Base-by-base conservation (phyloP, 1,140 invertebrate species). In the Magallana gigas region DNA sequence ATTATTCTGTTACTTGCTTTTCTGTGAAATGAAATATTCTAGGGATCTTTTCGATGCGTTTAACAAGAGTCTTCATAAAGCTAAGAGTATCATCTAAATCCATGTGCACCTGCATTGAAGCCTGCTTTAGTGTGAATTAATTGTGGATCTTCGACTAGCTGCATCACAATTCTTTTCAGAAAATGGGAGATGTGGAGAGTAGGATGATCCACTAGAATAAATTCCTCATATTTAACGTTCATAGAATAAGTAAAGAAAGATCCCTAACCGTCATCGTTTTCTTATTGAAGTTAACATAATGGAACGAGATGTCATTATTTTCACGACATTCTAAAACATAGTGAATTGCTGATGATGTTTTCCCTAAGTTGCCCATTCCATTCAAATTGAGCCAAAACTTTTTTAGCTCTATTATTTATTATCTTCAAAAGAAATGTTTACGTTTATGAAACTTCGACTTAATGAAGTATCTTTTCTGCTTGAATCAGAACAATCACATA, bases 311-410 rank as follows among this genome's bases (percentile, higher is more conserved):
- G n/a, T n/a, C n/a, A n/a, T n/a, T n/a, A n/a, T n/a, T n/a, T n/a
- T 71, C 56, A n/a, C 29, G 16, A 85, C 84, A 85, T 68, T 18
- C 48, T n/a, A 57, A 29, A 68, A 56, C 60, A 71, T 85, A 85
- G 64, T 85, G 71, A n/a, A 85, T 18, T 18, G 68, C 84, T 57
- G 84, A 57, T 57, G 84, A 85, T 76, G 84, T 76, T 71, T 71
- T 85, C n/a, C 84, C 62, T 23, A 85, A 71, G 18, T 62, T 62
- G 29, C 71, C 36, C 48, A 85, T 71, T 57, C 84, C 84, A 85
- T 56, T 71, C n/a, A 85, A 58, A 29, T 62, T 16, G 18, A 60
- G 59, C 59, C 8, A 29, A 1, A 11, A 60, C 57, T 18, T n/a
- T 60, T 84, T n/a, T 60, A 16, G 8, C 57, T 84, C 23, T 29